Evolutionary conservation across 2,113 vertebrate species (phyloP), one percentile per base, ranked within the genome.

Genomic region (Cyanistes caeruleus): DNA sequence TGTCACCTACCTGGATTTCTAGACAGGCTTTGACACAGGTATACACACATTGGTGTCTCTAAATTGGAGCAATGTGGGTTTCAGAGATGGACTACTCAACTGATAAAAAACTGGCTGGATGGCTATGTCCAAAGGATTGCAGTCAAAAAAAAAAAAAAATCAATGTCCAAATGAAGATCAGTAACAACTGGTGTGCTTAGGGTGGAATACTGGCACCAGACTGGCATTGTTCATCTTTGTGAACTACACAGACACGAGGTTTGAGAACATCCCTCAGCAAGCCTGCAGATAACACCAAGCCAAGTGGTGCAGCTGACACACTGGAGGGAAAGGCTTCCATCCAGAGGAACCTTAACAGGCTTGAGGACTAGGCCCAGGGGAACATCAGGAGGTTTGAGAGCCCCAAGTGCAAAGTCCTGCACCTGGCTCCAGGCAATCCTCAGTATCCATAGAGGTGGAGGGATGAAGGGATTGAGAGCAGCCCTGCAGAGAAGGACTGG

Each of bases 161-260:
- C 21, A 11, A 17, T 11, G 22, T 60, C 19, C 46, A 60, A 74
- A 62, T 18, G 30, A 22, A 80, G 56, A 67, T n/a, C 30, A 48
- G 41, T 15, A 62, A 55, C 33, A 60, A 75, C 16, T 51, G 25
- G 16, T 35, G 20, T 3, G 2, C 37, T 65, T 9, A 4, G 17
- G 18, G 27, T 27, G 44, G 11, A 55, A 39, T 44, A 41, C 1
- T 27, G 56, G 9, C 27, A 91, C 10, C 0, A 0, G 31, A 91
- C 10, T 0, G 0, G 31, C 14, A 68, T 10, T 39, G 24, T 11
- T 68, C 11, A 84, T 22, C n/a, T 60, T 46, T 20, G n/a, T 28
- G 35, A 87, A 69, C 31, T 27, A 69, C 21, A 53, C 14, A 53
- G 64, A 51, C 1, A 27, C n/a, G 3, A 52, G 46, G 44, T 46